A percentile compares a stretch with the other conserved stretches of the same genome.
phyloP scores from a whole-genome alignment of 2,797 vertebrate species.

The Spinus pinus region DNA sequence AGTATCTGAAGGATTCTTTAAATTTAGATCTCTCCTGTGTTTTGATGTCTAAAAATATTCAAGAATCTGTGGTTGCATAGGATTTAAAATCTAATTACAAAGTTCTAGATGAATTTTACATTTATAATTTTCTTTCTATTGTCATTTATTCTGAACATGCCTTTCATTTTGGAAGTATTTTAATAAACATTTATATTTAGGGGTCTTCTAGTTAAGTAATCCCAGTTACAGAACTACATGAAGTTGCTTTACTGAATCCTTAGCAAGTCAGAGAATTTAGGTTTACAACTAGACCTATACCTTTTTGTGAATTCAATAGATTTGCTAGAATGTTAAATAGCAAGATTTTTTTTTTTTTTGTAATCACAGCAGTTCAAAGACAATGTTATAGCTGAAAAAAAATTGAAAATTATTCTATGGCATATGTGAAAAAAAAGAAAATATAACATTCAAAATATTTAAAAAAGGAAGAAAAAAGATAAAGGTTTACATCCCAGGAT shows the following conservation, averaged over 20 bases:
- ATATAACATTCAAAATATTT: neutral
- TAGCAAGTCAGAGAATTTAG: neutral
- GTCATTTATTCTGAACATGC: neutral
- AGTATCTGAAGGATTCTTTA: neutral
- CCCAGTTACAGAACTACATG: neutral
- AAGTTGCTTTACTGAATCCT: neutral
- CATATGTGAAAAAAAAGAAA: neutral
- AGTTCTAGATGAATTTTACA: neutral
- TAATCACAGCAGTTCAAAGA: neutral
- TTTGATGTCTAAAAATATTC: neutral
- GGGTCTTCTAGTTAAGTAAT: neutral
- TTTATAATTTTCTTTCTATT: neutral
- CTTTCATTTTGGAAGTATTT: neutral
- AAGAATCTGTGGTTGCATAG: neutral
- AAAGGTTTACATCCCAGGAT: neutral
- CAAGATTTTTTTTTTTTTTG: neutral
- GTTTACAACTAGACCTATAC: neutral
- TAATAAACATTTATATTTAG: neutral
- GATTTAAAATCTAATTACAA: neutral
- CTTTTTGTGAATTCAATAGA: neutral
- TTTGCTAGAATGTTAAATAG: neutral
- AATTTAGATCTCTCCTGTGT: neutral
- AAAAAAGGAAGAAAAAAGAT: no score
- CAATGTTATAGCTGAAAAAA: neutral
- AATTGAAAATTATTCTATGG: neutral